Percentiles rank a stretch among this genome's conserved stretches.
Evolutionary conservation across 2,797 vertebrate species (phyloP).

Genomic region (Gambelia wislizenii): DNA sequence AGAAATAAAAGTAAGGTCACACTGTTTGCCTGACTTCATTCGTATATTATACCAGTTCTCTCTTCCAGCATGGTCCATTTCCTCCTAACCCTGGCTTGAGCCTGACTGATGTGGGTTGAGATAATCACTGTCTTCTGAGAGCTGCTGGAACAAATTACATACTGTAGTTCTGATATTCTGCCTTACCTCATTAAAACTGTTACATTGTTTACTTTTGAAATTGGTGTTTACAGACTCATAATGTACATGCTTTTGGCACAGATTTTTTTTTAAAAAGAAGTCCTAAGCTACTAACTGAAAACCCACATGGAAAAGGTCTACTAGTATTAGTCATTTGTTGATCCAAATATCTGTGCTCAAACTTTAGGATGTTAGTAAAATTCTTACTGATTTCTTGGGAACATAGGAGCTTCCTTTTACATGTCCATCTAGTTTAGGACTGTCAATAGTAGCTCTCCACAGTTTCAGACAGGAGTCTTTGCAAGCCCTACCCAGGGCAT

Average conservation of each 20-base stretch:
- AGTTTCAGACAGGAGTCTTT: not conserved
- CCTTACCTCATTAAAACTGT: conserved; percentile 9
- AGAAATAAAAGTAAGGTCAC: not conserved
- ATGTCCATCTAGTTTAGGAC: not conserved
- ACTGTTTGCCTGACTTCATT: not conserved
- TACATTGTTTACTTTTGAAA: conserved; percentile 12
- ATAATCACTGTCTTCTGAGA: conserved; percentile 19
- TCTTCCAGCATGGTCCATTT: not conserved
- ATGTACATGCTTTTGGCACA: not conserved
- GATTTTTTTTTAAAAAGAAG: not conserved
- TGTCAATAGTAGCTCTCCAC: not conserved
- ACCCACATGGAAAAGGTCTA: not conserved
- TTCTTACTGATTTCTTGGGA: not conserved
- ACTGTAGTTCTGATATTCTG: not conserved
- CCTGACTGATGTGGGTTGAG: conserved; percentile 4
- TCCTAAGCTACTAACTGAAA: not conserved
- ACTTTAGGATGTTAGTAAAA: not conserved
- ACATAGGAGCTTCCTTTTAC: not conserved
- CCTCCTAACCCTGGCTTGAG: not conserved
- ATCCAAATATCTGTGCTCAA: not conserved
- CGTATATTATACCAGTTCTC: not conserved
- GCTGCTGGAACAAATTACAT: conserved; percentile 2
- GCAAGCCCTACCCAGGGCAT: not conserved
- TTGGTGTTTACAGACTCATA: conserved; percentile 17
- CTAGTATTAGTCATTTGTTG: not conserved